Conservation (phyloP, 1,140 invertebrate species). For the Ridgeia piscesae region DNA sequence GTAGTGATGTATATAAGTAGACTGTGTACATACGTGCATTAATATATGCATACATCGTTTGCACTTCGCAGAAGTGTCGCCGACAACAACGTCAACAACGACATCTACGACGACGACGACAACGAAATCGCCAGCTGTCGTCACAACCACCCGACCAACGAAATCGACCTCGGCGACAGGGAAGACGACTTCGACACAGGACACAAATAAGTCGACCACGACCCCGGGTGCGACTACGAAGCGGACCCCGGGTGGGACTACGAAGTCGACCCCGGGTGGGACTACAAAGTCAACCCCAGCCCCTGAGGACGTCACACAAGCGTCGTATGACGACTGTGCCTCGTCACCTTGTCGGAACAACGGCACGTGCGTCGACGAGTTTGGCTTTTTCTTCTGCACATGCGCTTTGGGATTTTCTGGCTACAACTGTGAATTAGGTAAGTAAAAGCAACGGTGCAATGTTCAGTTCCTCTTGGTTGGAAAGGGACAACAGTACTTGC, state of each 20-base stretch:
- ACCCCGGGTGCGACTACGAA: too few relatives aligned
- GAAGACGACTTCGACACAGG: too few relatives aligned
- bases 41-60: background rate
- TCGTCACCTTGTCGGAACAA: background rate
- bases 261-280: background rate
- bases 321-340: background rate
- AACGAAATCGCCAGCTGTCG: background rate
- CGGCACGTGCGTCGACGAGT: slow-evolving; percentile 9
- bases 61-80: background rate
- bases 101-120: background rate
- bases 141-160: background rate
- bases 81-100: background rate
- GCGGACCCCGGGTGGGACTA: too few relatives aligned
- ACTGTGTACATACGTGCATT: too few relatives aligned
- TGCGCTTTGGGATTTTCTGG: background rate
- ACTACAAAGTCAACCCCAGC: background rate
- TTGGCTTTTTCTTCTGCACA: background rate
- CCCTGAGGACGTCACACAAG: background rate
- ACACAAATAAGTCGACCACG: too few relatives aligned
- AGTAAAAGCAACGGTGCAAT: background rate
- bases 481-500: too few relatives aligned
- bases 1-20: too few relatives aligned
- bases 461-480: background rate
- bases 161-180: background rate
- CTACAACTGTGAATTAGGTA: slow-evolving; percentile 8